A percentile compares a stretch with the other conserved stretches of the same genome.
These are phyloP conservation scores for Plecotus auritus DNA, from an alignment of 2,113 vertebrate genomes.

Conservation along the genomic window DNA sequence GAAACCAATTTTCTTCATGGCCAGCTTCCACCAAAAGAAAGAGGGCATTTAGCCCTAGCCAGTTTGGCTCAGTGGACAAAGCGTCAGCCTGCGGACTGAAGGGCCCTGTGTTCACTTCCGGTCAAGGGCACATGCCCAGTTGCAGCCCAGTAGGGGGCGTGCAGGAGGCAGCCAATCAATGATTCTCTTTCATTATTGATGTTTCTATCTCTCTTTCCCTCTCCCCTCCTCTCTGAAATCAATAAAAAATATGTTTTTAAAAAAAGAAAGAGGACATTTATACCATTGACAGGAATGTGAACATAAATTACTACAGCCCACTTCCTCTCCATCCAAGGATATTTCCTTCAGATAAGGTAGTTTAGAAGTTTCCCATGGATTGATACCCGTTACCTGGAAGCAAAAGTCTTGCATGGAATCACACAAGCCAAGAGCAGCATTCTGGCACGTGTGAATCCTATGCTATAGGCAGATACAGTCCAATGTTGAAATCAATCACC, in stretches of 20 bases:
- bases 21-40: slow-evolving; percentile 26
- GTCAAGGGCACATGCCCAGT: too few species aligned
- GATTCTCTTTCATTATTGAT: too few species aligned
- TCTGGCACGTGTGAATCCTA: not conserved
- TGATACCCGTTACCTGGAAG: not conserved
- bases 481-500: not conserved
- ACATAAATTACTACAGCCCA: not conserved
- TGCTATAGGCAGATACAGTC: not conserved
- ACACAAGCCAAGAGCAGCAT: not conserved
- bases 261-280: slow-evolving; percentile 21
- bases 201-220: too few species aligned
- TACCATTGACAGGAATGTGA: slow-evolving; percentile 14
- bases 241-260: too few species aligned
- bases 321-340: not conserved
- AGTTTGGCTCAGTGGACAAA: too few species aligned
- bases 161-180: too few species aligned
- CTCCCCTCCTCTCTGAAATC: too few species aligned
- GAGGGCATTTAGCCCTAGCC: not conserved
- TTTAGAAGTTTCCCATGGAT: slow-evolving; percentile 7
- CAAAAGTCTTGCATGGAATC: not conserved
- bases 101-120: too few species aligned
- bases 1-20: slow-evolving; percentile 65
- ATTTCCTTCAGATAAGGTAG: slow-evolving; percentile 2
- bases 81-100: too few species aligned
- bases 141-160: too few species aligned